Percentiles rank a stretch among this genome's conserved stretches.
These are phyloP conservation scores for Scytalopus superciliaris DNA, from an alignment of 2,113 vertebrate genomes.

Conservation along the genomic window DNA sequence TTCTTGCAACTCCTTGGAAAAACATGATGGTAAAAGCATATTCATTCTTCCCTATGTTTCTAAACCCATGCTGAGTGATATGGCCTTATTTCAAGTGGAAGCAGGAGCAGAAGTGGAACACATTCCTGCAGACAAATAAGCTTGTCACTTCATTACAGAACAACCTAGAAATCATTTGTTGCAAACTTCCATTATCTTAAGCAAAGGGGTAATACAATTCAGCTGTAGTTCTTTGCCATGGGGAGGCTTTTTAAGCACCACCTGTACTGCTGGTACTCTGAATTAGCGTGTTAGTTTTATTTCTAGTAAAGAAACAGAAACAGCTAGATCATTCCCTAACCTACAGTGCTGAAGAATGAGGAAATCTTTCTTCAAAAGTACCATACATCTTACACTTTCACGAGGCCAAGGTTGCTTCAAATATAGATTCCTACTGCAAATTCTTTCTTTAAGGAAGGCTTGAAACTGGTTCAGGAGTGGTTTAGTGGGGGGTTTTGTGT, in stretches of 20 bases:
- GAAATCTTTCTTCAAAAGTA: neutral
- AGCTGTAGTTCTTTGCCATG: neutral
- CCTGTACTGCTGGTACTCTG: neutral
- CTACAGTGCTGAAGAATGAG: neutral
- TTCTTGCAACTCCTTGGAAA: neutral
- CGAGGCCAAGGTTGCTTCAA: neutral
- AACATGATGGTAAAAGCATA: neutral
- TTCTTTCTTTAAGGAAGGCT: neutral
- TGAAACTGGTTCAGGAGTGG: neutral
- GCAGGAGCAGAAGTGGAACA: neutral
- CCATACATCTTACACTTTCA: neutral
- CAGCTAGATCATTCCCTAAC: neutral
- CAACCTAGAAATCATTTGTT: neutral
- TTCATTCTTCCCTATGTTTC: neutral
- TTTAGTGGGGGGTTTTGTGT: neutral
- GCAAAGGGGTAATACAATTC: neutral
- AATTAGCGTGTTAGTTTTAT: neutral
- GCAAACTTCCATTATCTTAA: neutral
- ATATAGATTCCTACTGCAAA: neutral
- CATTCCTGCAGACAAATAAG: neutral
- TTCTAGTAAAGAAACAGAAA: neutral
- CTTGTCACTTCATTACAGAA: neutral
- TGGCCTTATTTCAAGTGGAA: neutral
- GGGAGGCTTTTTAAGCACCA: neutral
- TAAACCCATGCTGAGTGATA: neutral